Evolutionary conservation across 2,797 vertebrate genomes (phyloP).

Genomic region (Gouania willdenowi): DNA sequence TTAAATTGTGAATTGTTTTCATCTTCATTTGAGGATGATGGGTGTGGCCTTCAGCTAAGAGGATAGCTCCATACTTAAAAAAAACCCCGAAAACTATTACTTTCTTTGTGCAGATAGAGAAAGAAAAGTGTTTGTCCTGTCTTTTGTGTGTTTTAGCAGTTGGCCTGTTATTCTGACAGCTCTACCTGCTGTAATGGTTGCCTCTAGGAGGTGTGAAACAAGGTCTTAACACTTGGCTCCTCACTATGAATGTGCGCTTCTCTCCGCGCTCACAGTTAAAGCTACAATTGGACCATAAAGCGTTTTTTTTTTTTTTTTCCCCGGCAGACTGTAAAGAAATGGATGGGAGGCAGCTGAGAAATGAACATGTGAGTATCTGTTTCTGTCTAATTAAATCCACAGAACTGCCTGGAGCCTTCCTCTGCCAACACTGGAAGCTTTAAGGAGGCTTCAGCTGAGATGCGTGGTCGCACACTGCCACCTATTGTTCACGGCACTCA

Average conservation of each 20-base stretch:
- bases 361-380: conserved; percentile 82
- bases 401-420: conserved; percentile 73
- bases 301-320: too few relatives aligned
- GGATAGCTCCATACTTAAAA: conserved; percentile 34
- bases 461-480: conserved; percentile 81
- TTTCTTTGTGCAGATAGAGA: conserved; percentile 38
- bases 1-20: too few relatives aligned
- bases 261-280: conserved; percentile 72
- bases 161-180: conserved; percentile 64
- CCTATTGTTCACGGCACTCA: conserved; percentile 67
- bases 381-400: conserved; percentile 84
- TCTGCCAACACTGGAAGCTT: conserved; percentile 64
- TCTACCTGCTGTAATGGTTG: conserved; percentile 72
- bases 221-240: conserved; percentile 75
- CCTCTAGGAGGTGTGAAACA: conserved; percentile 72
- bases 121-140: conserved; percentile 45
- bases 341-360: conserved; percentile 79
- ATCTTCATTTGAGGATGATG: conserved; percentile 19
- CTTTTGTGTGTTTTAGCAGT: conserved; percentile 61
- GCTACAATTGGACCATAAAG: conserved; percentile 76
- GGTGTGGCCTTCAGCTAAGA: conserved; percentile 33
- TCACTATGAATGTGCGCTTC: conserved; percentile 59
- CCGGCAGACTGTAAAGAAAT: conserved; percentile 74
- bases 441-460: conserved; percentile 27
- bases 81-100: too few relatives aligned